A percentile compares a stretch with the other conserved stretches of the same genome.
These are phyloP conservation scores for Sebastes melanostomus DNA, from an alignment of 2,797 vertebrate species.

Conservation along the genomic window DNA sequence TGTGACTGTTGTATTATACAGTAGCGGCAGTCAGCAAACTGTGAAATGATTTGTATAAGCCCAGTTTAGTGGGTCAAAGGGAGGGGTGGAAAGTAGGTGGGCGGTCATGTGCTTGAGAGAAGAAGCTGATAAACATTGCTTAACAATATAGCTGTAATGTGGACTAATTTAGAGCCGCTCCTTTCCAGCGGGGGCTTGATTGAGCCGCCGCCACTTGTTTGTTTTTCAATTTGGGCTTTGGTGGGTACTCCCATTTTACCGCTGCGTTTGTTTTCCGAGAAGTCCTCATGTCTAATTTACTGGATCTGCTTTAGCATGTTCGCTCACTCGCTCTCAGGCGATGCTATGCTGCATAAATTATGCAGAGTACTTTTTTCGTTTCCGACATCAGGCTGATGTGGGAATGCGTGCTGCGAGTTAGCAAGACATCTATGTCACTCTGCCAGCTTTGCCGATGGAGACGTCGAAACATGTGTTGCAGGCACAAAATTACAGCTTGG, in stretches of 20 bases:
- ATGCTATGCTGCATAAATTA: slow-evolving; percentile 69
- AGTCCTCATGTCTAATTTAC: slow-evolving; percentile 73
- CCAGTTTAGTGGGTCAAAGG: slow-evolving; percentile 61
- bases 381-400: slow-evolving; percentile 31
- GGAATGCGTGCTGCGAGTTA: slow-evolving; percentile 18
- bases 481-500: background rate
- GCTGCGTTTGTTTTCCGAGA: slow-evolving; percentile 51
- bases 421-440: slow-evolving; percentile 19
- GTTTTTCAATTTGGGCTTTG: slow-evolving; percentile 62
- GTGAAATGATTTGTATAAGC: slow-evolving; percentile 60
- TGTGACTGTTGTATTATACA: slow-evolving; percentile 28
- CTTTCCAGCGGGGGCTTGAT: slow-evolving; percentile 37
- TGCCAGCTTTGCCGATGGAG: slow-evolving; percentile 3
- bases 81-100: slow-evolving; percentile 45
- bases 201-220: slow-evolving; percentile 53
- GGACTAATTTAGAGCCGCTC: slow-evolving; percentile 48
- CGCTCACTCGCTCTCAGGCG: slow-evolving; percentile 41
- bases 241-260: slow-evolving; percentile 44
- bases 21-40: slow-evolving; percentile 47
- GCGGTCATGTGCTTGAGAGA: slow-evolving; percentile 33
- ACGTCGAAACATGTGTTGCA: background rate
- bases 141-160: slow-evolving; percentile 50
- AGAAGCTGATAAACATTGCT: slow-evolving; percentile 51
- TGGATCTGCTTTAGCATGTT: slow-evolving; percentile 61
- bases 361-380: slow-evolving; percentile 62